Conservation (phyloP, 2,113 vertebrate species). For the Zeus faber region DNA sequence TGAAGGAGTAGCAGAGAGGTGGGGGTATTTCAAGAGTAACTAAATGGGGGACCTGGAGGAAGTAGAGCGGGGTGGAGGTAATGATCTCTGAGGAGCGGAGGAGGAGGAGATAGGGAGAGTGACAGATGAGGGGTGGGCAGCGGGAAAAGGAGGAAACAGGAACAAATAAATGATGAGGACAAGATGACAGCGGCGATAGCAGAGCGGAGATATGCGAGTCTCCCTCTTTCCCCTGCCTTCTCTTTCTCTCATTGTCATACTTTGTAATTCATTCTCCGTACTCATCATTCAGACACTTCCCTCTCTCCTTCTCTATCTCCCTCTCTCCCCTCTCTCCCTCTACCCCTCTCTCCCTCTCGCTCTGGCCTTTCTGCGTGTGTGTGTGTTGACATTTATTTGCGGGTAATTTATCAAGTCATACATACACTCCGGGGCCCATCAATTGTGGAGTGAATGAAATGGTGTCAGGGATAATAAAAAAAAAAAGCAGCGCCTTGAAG, state of each 20-base stretch:
- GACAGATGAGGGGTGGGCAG: slow-evolving; percentile 41
- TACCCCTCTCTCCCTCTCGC: not conserved
- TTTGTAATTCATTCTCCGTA: slow-evolving; percentile 30
- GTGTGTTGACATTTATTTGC: slow-evolving; percentile 1
- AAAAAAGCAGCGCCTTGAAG: not conserved
- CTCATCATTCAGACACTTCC: slow-evolving; percentile 27
- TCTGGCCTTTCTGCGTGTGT: not conserved
- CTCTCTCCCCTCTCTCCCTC: not conserved
- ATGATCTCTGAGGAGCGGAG: not conserved
- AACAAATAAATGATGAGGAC: slow-evolving; percentile 47
- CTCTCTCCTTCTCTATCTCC: not conserved
- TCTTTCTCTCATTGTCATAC: not conserved
- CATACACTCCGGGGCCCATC: not conserved
- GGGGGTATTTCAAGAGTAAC: too few species aligned
- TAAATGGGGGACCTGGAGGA: slow-evolving; percentile 13
- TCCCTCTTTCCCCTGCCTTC: slow-evolving; percentile 27
- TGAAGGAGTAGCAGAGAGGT: not conserved
- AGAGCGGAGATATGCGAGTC: slow-evolving; percentile 39
- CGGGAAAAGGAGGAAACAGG: slow-evolving; percentile 16
- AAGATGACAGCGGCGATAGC: slow-evolving; percentile 62
- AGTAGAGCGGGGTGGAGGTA: slow-evolving; percentile 33
- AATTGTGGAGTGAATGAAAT: not conserved
- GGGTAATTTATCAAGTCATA: slow-evolving; percentile 6
- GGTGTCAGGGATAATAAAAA: not conserved
- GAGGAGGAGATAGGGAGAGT: slow-evolving; percentile 47